A percentile compares a stretch with the other conserved stretches of the same genome.
phyloP scores from a whole-genome alignment of 1,140 invertebrate species.

The Aphidius ervi region DNA sequence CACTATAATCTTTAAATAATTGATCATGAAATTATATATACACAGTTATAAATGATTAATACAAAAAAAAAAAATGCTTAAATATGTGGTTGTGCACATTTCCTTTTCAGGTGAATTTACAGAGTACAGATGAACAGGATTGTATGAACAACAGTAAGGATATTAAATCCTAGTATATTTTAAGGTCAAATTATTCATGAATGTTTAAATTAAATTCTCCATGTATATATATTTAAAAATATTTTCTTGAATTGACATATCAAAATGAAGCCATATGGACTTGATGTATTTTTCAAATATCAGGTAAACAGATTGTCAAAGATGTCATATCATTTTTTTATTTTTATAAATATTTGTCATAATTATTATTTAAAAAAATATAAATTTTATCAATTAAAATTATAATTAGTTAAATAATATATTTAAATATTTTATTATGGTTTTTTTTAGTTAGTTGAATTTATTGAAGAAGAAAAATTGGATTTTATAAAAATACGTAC shows the following conservation, averaged over 20 bases:
- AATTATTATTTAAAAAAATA: too few relatives aligned
- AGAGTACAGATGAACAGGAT: slow-evolving; percentile 43
- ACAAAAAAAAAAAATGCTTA: background rate
- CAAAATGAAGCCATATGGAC: slow-evolving; percentile 24
- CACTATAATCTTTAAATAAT: too few relatives aligned
- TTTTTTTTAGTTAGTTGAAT: too few relatives aligned
- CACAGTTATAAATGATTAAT: background rate
- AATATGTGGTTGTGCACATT: slow-evolving; percentile 27
- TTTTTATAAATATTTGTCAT: too few relatives aligned
- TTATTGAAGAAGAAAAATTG: too few relatives aligned
- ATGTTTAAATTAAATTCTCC: background rate
- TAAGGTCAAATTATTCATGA: background rate
- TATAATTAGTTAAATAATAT: background rate
- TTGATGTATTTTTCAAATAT: slow-evolving; percentile 28
- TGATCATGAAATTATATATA: too few relatives aligned
- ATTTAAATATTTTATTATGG: background rate
- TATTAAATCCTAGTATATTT: slow-evolving; percentile 12
- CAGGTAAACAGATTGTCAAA: slow-evolving; percentile 33
- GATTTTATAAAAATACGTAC: too few relatives aligned
- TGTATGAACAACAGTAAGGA: slow-evolving; percentile 27
- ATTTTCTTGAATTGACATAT: too few relatives aligned
- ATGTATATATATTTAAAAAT: too few relatives aligned
- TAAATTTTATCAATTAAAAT: too few relatives aligned
- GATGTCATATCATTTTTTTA: background rate
- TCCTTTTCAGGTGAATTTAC: slow-evolving; percentile 48